These are phyloP conservation scores for Formicarius rufipectus DNA, from an alignment of 2,113 vertebrate species.

Conservation along the genomic window DNA sequence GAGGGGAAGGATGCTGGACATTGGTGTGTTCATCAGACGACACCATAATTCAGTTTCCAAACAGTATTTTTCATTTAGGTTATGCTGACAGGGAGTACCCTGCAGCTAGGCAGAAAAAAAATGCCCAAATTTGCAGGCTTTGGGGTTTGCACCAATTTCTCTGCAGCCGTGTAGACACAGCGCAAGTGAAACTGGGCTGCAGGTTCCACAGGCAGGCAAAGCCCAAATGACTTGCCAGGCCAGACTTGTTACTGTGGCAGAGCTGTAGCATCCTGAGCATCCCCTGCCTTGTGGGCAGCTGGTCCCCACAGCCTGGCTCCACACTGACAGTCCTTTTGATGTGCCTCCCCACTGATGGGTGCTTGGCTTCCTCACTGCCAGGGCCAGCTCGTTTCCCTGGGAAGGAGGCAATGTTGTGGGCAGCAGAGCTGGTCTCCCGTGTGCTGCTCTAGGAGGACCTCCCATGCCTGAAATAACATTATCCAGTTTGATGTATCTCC, in stretches of 20 bases:
- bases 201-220: not conserved
- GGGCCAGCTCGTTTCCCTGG: not conserved
- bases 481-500: not conserved
- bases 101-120: not conserved
- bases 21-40: not conserved
- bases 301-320: not conserved
- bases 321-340: not conserved
- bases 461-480: slow-evolving; percentile 51
- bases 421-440: slow-evolving; percentile 14
- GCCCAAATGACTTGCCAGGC: not conserved
- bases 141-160: not conserved
- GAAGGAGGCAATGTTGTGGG: not conserved
- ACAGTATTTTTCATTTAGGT: not conserved
- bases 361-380: not conserved
- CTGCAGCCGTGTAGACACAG: not conserved
- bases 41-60: not conserved
- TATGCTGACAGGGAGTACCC: slow-evolving; percentile 13
- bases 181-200: not conserved
- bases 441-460: not conserved
- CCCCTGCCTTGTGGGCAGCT: not conserved
- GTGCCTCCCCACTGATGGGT: not conserved
- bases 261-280: not conserved
- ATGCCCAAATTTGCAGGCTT: not conserved
- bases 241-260: rapidly evolving
- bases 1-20: not conserved